Evolutionary conservation across 2,797 vertebrate species (phyloP).

Genomic region (Chrysocyon brachyurus): DNA sequence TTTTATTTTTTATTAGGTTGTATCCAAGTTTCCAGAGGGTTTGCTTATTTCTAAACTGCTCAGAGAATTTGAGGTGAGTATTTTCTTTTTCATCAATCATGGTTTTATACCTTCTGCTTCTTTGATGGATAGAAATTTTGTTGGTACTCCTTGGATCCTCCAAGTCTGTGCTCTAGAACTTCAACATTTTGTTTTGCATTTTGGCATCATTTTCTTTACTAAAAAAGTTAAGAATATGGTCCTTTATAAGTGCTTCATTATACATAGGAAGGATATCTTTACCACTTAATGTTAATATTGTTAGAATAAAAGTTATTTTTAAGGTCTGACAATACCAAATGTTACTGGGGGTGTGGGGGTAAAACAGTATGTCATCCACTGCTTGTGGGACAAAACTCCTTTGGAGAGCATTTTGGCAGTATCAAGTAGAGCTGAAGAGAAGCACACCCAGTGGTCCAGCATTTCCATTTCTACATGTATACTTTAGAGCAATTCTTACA

Average conservation of each 20-base stretch:
- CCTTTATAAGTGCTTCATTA: slow-evolving; percentile 24
- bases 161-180: not conserved
- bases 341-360: not conserved
- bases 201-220: slow-evolving; percentile 42
- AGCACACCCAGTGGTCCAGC: not conserved
- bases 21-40: slow-evolving; percentile 88
- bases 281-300: not conserved
- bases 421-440: not conserved
- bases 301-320: slow-evolving; percentile 54
- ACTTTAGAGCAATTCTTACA: not conserved
- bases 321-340: not conserved
- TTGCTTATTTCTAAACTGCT: slow-evolving; percentile 92
- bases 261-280: not conserved
- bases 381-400: not conserved
- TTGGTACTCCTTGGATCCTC: not conserved
- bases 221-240: slow-evolving; percentile 34
- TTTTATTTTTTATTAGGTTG: slow-evolving; percentile 82
- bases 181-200: slow-evolving; percentile 51
- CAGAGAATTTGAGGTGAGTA: slow-evolving; percentile 92
- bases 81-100: slow-evolving; percentile 8
- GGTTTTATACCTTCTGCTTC: not conserved
- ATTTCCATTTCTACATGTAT: not conserved
- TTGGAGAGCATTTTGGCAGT: not conserved
- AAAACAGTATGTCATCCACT: not conserved
- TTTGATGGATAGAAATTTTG: not conserved